Evolutionary conservation across 2,113 vertebrate genomes (phyloP).

Genomic region (Tapirus terrestris): DNA sequence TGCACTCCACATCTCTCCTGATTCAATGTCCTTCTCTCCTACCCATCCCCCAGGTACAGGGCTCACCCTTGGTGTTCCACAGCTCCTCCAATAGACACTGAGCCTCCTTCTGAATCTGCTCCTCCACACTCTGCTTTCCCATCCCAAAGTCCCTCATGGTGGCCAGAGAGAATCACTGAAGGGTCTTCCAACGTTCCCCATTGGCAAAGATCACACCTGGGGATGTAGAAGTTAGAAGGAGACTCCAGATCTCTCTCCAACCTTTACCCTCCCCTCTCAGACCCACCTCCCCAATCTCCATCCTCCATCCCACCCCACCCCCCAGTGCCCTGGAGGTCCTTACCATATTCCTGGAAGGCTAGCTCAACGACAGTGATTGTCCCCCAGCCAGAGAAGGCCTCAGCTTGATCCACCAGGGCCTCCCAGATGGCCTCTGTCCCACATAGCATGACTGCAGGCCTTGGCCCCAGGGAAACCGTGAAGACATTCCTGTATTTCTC

Average conservation of each 20-base stretch:
- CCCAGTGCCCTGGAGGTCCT: neutral
- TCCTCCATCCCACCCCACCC: neutral
- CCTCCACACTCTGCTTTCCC: constrained; percentile 83
- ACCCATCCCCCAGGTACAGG: accelerated
- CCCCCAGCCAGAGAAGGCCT: constrained; percentile 72
- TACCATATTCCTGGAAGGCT: constrained; percentile 67
- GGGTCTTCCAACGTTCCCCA: constrained; percentile 83
- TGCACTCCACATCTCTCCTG: no score
- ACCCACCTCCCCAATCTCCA: neutral
- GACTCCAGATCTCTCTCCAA: neutral
- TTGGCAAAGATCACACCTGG: constrained; percentile 74
- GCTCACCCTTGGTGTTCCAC: constrained; percentile 80
- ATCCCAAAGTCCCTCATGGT: constrained; percentile 86
- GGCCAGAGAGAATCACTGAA: constrained; percentile 82
- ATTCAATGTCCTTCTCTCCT: neutral
- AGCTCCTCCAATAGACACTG: constrained; percentile 81
- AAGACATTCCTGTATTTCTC: constrained; percentile 78
- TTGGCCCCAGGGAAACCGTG: constrained; percentile 69
- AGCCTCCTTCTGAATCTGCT: constrained; percentile 84
- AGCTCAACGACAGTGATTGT: accelerated
- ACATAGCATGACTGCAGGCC: constrained; percentile 72
- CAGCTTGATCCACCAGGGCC: constrained; percentile 76
- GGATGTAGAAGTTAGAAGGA: neutral
- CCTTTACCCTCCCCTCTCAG: accelerated
- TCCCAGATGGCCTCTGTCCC: constrained; percentile 74